phyloP scores from a whole-genome alignment of 1,140 invertebrate genomes.

The Caerostris extrusa region DNA sequence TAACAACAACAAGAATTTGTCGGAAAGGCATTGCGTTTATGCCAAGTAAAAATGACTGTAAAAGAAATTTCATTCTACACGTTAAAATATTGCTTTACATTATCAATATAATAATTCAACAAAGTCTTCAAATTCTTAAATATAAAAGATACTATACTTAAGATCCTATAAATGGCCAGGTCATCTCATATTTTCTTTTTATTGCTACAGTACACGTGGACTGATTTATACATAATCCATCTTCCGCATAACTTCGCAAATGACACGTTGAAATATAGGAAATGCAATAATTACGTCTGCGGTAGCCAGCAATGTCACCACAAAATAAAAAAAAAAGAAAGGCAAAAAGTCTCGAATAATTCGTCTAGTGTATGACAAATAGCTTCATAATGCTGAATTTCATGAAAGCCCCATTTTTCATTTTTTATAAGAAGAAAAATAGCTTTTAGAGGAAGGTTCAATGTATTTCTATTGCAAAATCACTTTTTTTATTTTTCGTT shows the following conservation, averaged over 20 bases:
- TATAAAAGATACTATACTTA: too few species aligned
- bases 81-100: too few species aligned
- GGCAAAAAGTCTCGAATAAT: conserved; percentile 38
- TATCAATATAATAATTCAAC: background rate
- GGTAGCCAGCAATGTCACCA: background rate
- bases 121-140: background rate
- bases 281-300: conserved; percentile 57
- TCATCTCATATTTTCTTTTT: background rate
- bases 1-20: too few species aligned
- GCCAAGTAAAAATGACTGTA: too few species aligned
- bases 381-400: conserved; percentile 75
- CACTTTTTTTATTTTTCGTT: conserved; percentile 3
- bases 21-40: too few species aligned
- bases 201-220: background rate
- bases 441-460: conserved; percentile 30
- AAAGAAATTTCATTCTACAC: too few species aligned
- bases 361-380: conserved; percentile 64
- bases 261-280: background rate
- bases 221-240: conserved; percentile 53
- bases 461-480: conserved; percentile 59
- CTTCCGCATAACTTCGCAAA: background rate
- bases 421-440: conserved; percentile 54
- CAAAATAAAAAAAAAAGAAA: conserved; percentile 3
- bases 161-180: background rate
- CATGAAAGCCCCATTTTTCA: conserved; percentile 71